phyloP scores from a whole-genome alignment of 1,140 invertebrate species.

The Octopus sinensis region DNA sequence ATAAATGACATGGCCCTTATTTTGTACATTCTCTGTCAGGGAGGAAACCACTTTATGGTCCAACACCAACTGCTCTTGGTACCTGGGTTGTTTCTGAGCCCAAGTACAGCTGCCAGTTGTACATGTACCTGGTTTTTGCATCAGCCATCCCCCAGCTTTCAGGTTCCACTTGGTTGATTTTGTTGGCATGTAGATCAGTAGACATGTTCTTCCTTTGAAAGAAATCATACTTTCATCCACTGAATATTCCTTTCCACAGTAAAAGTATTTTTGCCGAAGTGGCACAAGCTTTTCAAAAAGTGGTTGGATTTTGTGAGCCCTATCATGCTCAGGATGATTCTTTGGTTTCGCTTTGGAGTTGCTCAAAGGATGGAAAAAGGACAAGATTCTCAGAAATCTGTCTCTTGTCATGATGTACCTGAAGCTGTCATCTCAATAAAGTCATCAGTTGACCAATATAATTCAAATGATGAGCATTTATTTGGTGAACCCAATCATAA shows the following conservation, averaged over 20 bases:
- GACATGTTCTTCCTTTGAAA: neutral
- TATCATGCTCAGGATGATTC: neutral
- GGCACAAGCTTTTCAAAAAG: neutral
- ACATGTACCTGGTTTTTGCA: too few species aligned
- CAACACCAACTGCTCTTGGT: too few species aligned
- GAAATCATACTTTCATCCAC: neutral
- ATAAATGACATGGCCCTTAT: too few species aligned
- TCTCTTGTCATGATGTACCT: neutral
- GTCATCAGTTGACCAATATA: neutral
- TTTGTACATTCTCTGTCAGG: too few species aligned
- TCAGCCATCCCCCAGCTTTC: neutral
- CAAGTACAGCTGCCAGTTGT: too few species aligned
- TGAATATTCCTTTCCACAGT: neutral
- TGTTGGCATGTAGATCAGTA: neutral
- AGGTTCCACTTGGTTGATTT: neutral
- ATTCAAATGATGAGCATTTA: neutral
- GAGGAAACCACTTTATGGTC: too few species aligned
- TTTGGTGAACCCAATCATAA: neutral
- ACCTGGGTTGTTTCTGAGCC: too few species aligned
- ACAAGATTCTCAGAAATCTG: neutral
- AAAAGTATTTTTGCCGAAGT: neutral
- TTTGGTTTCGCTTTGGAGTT: neutral
- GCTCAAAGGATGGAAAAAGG: neutral
- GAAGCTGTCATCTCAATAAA: neutral
- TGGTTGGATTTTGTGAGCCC: neutral